Base-by-base conservation (phyloP, 1,140 invertebrate species). In the Tetragonula clypearis region DNA sequence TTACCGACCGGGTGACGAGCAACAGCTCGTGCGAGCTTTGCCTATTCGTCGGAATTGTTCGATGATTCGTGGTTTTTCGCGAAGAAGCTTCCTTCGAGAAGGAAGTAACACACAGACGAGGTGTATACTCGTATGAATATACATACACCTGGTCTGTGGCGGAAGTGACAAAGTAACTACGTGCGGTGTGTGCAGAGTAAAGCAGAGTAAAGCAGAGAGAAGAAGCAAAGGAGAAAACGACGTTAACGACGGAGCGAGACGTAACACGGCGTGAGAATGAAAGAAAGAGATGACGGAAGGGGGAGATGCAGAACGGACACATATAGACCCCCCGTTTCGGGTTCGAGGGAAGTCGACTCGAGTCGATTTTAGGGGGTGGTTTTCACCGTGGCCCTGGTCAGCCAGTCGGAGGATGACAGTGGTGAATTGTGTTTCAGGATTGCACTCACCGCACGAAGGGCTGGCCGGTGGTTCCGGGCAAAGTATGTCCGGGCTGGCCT, bases 381-480 rank as follows among this genome's bases (percentile, higher is more conserved):
- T 79, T 58, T 93, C 77, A 77, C 21, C 87, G 87, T 92, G 91
- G 90, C 85, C 71, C 9, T 12, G 49, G 53, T 72, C 49, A 65
- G 30, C 26, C n/a, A n/a, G 35, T 74, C 75, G 78, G 76, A 66
- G 9, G 80, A 69, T 88, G 62, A 88, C 85, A 56, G 79, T 60
- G 60, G 68, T 58, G 68, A 87, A 87, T 87, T 91, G 83, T 94
- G 94, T 95, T 95, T 87, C 94, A 96, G 96, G 96, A 88, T 93
- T 96, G 84, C 94, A 95, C 88, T 95, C 95, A 74, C 96, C 96
- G 86, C 96, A 96, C 89, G 95, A 96, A 79, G 96, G 96, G 78
- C 95, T 97, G 80, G 97, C 96, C 76, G 96, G 96, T 60, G 96
- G 97, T 74, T 96, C 96, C 77, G 96, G 96, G 55, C 96, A 97